Evolutionary conservation across 2,888 invertebrate species (phyloP).

Genomic region (Acanthococcus lagerstroemiae): DNA sequence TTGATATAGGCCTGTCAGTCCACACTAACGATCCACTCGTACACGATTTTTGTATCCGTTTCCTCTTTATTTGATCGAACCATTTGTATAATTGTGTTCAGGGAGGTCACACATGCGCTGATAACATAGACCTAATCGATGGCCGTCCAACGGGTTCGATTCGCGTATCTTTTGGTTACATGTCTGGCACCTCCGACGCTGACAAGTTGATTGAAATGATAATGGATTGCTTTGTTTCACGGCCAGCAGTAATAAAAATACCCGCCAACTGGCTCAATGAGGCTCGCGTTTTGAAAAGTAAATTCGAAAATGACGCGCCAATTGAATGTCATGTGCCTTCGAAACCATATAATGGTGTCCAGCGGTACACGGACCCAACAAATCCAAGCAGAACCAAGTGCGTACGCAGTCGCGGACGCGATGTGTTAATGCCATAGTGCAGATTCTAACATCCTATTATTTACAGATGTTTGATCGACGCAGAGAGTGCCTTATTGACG

Average conservation of each 20-base stretch:
- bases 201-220: constrained; percentile 64
- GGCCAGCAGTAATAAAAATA: constrained; percentile 6
- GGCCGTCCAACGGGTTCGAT: constrained; percentile 87
- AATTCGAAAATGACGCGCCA: constrained; percentile 5
- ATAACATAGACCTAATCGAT: constrained; percentile 70
- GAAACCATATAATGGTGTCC: too few species aligned
- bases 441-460: neutral
- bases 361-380: neutral
- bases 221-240: constrained; percentile 54
- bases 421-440: neutral
- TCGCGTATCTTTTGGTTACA: constrained; percentile 84
- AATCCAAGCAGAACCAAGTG: neutral
- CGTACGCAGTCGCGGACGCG: too few species aligned
- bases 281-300: neutral
- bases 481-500: too few species aligned
- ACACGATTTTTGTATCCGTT: neutral
- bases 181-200: constrained; percentile 65
- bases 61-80: constrained; percentile 42
- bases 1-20: too few species aligned
- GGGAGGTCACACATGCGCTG: constrained; percentile 83
- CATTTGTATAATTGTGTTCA: neutral
- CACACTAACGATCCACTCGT: too few species aligned
- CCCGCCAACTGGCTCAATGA: constrained; percentile 11
- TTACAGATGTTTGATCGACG: neutral
- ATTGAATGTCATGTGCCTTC: too few species aligned